phyloP scores from a whole-genome alignment of 2,888 invertebrate genomes.

The Busseola fusca region DNA sequence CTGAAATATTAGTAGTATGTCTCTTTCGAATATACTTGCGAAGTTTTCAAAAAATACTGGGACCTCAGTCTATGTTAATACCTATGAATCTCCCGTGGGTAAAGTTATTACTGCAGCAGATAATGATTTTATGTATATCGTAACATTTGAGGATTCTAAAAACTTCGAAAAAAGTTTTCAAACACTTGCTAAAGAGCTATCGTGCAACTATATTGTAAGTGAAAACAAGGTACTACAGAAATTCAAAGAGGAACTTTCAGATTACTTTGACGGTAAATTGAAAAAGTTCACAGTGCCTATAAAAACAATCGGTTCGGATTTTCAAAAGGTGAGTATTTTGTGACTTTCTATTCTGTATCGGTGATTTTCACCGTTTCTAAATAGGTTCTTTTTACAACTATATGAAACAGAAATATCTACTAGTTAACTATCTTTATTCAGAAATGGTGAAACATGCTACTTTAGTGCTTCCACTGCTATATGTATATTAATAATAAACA shows the following conservation, averaged over 20 bases:
- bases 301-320: conserved; percentile 80
- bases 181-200: conserved; percentile 65
- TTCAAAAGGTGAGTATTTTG: conserved; percentile 77
- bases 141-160: conserved; percentile 78
- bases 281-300: conserved; percentile 78
- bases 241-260: conserved; percentile 71
- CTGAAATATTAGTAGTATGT: background rate
- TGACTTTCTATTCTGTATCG: background rate
- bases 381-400: background rate
- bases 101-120: conserved; percentile 76
- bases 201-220: conserved; percentile 70
- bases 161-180: conserved; percentile 74
- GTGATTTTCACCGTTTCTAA: background rate
- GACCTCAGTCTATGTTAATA: conserved; percentile 59
- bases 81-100: conserved; percentile 76
- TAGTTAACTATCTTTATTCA: background rate
- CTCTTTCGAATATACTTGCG: conserved; percentile 29
- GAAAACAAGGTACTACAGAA: conserved; percentile 70
- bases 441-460: background rate
- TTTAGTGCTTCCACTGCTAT: background rate
- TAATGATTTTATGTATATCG: conserved; percentile 73
- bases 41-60: conserved; percentile 35
- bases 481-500: background rate
- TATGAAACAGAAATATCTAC: background rate
- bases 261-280: conserved; percentile 76